A percentile compares a stretch with the other conserved stretches of the same genome.
Conservation (phyloP, 2,888 invertebrate species). For the Diarsia mendica region DNA sequence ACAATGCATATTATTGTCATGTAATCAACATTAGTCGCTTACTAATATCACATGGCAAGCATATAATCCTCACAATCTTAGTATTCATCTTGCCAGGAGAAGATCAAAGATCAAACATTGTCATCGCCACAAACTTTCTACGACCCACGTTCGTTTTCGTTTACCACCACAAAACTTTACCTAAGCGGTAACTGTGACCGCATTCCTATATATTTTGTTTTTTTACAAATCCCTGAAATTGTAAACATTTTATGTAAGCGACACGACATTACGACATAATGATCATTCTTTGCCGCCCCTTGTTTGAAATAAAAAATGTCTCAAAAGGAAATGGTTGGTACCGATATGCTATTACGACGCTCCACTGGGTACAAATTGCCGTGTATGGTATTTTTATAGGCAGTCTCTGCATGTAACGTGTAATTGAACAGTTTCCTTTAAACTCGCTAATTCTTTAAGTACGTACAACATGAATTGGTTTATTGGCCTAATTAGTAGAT, state of each 20-base stretch:
- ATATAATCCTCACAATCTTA: background rate
- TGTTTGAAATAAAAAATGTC: slow-evolving; percentile 65
- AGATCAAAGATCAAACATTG: slow-evolving; percentile 42
- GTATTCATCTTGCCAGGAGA: slow-evolving; percentile 1
- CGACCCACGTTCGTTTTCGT: slow-evolving; percentile 10
- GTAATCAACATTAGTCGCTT: slow-evolving; percentile 13
- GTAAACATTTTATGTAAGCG: slow-evolving; percentile 62
- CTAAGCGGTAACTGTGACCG: slow-evolving; percentile 14
- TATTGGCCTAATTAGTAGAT: slow-evolving; percentile 43
- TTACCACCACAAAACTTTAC: slow-evolving; percentile 11
- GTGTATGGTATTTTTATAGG: slow-evolving; percentile 56
- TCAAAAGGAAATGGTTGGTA: slow-evolving; percentile 61
- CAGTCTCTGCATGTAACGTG: slow-evolving; percentile 28
- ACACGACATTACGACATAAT: slow-evolving; percentile 51
- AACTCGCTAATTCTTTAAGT: slow-evolving; percentile 46
- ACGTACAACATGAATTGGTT: slow-evolving; percentile 11
- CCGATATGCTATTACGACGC: slow-evolving; percentile 57
- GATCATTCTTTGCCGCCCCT: slow-evolving; percentile 50
- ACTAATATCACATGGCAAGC: background rate
- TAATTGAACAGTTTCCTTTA: slow-evolving; percentile 55
- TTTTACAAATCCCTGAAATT: slow-evolving; percentile 30
- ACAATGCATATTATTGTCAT: slow-evolving; percentile 3
- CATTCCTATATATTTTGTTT: slow-evolving; percentile 16
- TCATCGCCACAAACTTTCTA: slow-evolving; percentile 52
- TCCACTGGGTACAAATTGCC: slow-evolving; percentile 62